Base-by-base conservation (phyloP, 1,140 invertebrate species). In the Forficula auricularia region DNA sequence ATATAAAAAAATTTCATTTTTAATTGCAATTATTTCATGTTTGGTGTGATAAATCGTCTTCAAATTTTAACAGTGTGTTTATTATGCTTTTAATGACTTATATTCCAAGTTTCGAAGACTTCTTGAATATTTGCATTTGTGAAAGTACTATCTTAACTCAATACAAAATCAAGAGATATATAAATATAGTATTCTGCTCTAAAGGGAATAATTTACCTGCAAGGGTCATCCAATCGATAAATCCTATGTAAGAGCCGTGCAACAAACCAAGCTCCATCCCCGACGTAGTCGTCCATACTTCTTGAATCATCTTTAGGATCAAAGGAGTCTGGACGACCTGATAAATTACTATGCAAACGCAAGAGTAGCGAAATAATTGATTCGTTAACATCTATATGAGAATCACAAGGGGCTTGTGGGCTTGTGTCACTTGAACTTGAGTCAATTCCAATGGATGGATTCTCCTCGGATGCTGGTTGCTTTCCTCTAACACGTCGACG, bases 331-430 rank as follows among this genome's bases (percentile, higher is more conserved):
- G 82, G 71, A 30, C 73, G 66, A 3, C 81, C 83, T 0, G 82
- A 82, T 10, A 95, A 62, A 57, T 94, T 88, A 0, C 85, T 85
- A 61, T 96, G 89, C n/a, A 96, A 66, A 59, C 89, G 91, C 8
- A 96, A 64, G 16, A 97, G 63, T 30, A 96, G 64, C 0, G 88
- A 89, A 47, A 96, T 77, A 40, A 96, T 86, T 45, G 85, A 92
- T 60, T 96, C 90, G 51, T 88, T 83, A 13, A 85, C 67, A 42
- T 73, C 67, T 0, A 79, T 65, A 37, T 69, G 62, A 32, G 52
- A 36, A 13, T 40, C 38, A 39, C 14, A 18, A 20, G 38, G 6
- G 7, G 6, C 16, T 39, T 10, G 7, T n/a, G n/a, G 8, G 18
- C 10, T 19, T n/a, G 18, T 8, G n/a, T 10, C n/a, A 6, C 19